Evolutionary conservation across 2,113 vertebrate genomes (phyloP), one percentile per base, ranked within the genome.

Genomic region (Rhea pennata): DNA sequence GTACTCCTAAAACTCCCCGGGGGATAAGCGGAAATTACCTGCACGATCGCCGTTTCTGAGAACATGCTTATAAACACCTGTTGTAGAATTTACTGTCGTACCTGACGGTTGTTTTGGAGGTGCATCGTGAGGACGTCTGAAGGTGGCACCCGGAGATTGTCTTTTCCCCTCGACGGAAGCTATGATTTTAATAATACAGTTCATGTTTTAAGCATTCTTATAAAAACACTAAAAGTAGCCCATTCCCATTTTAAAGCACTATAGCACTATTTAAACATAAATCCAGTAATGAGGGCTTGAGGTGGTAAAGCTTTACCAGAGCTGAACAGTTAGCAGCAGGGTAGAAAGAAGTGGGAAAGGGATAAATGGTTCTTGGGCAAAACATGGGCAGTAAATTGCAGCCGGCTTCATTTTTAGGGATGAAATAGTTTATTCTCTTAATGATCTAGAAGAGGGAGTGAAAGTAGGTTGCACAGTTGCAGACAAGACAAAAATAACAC

Each of bases 101-200:
- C 20, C 36, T 10, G 42, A 1, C 17, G 54, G 53, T 64, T 44
- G 7, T 39, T 67, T 56, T 10, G 39, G 29, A 40, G 36, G 22
- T 7, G 27, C 21, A 9, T 16, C 20, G 58, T 6, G 51, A 48
- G 42, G 22, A 13, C 1, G 2, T 62, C 23, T 78, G 12, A 33
- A 0, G 0, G 23, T 24, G 66, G 54, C 86, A 79, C 51, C 33
- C 6, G 0, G 3, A 70, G 22, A 62, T 58, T 50, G 44, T 58
- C 8, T 48, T 36, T 50, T 70, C 51, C 17, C 91, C 26, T 40
- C 14, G 51, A 50, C 50, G 33, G 73, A 72, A 26, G 33, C 88
- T 78, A 33, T 50, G 46, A 46, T 87, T 93, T 71, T 81, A 75
- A 53, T 65, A 66, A 61, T 14, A 6, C 26, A 22, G 46, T 89